These are phyloP conservation scores for Tinea trinotella DNA, from an alignment of 2,888 invertebrate species.

Conservation along the genomic window DNA sequence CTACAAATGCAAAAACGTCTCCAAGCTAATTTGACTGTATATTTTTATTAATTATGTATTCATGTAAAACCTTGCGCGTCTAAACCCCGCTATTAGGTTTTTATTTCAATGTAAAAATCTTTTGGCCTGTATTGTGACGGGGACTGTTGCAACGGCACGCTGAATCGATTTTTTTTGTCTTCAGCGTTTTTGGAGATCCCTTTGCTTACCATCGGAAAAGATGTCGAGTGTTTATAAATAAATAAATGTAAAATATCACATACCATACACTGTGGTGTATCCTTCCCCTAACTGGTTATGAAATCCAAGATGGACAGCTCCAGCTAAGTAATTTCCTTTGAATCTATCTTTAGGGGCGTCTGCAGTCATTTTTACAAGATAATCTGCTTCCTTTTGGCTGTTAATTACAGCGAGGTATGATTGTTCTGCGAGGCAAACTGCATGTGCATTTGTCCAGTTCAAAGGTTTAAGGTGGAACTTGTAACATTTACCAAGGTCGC, in stretches of 20 bases:
- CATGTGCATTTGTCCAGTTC: conserved; percentile 45
- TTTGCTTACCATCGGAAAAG: too few species aligned
- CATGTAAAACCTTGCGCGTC: too few species aligned
- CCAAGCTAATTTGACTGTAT: too few species aligned
- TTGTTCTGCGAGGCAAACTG: conserved; percentile 40
- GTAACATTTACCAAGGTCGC: conserved; percentile 39
- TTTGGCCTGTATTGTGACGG: too few species aligned
- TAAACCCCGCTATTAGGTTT: too few species aligned
- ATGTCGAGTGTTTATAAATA: too few species aligned
- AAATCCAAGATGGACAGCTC: conserved; percentile 18
- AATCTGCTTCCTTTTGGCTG: conserved; percentile 36
- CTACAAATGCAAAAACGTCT: too few species aligned
- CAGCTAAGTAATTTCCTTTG: conserved; percentile 15
- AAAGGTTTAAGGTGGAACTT: conserved; percentile 43
- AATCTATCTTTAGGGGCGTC: conserved; percentile 14
- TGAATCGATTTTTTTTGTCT: too few species aligned
- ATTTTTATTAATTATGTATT: too few species aligned
- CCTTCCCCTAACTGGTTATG: conserved; percentile 20
- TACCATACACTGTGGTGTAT: conserved; percentile 18
- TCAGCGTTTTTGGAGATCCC: too few species aligned
- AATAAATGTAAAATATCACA: background rate
- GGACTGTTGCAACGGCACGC: too few species aligned
- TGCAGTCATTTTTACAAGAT: conserved; percentile 27
- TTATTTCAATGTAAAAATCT: too few species aligned
- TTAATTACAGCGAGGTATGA: conserved; percentile 46